These are phyloP conservation scores for Dendrolimus pini DNA, from an alignment of 2,888 invertebrate species.

Conservation along the genomic window DNA sequence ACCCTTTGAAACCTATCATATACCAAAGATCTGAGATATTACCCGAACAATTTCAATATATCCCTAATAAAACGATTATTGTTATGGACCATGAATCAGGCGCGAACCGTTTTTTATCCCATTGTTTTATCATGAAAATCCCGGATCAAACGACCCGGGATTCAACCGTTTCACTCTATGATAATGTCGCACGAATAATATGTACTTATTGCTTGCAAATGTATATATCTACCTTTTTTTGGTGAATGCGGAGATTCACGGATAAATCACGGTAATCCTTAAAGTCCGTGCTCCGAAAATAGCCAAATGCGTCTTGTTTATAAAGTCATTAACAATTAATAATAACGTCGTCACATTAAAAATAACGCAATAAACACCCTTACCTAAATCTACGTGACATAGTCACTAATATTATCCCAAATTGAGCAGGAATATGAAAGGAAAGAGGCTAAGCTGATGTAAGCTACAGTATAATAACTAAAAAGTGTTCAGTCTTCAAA, in stretches of 20 bases:
- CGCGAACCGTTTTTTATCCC: constrained; percentile 22
- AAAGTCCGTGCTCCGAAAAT: background rate
- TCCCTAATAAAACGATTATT: constrained; percentile 10
- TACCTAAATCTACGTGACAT: no score
- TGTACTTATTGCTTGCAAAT: constrained; percentile 1
- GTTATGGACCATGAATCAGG: constrained; percentile 22
- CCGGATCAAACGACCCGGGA: constrained; percentile 11
- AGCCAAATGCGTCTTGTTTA: no score
- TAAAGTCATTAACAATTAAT: no score
- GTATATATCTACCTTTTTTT: background rate
- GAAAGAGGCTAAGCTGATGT: no score
- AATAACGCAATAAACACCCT: no score
- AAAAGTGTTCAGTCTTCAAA: no score
- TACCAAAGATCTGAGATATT: no score
- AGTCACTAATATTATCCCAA: no score
- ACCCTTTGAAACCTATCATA: no score
- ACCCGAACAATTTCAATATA: background rate
- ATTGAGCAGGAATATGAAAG: no score
- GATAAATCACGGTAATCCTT: background rate
- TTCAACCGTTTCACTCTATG: constrained; percentile 5
- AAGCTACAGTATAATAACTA: no score
- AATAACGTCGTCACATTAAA: no score
- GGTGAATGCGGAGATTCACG: background rate
- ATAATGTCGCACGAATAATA: constrained; percentile 9
- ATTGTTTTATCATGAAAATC: constrained; percentile 32